Conservation (phyloP, 2,888 invertebrate genomes). For the Leptura quadrifasciata region DNA sequence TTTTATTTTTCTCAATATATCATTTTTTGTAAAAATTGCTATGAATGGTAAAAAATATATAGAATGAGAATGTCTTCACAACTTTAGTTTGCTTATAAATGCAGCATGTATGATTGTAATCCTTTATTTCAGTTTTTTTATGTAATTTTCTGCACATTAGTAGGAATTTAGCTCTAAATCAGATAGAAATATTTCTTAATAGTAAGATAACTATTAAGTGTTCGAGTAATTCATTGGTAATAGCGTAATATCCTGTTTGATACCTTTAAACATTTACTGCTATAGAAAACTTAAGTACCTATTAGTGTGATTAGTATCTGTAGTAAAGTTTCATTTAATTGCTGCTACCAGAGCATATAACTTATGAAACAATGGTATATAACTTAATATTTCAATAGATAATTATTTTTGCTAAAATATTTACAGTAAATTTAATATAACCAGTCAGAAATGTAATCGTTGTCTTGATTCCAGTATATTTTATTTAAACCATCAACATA, state of each 20-base stretch:
- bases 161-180: background rate
- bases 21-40: conserved; percentile 5
- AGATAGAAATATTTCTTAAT: background rate
- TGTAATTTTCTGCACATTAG: background rate
- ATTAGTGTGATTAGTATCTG: background rate
- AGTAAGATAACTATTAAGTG: background rate
- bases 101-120: conserved; percentile 3
- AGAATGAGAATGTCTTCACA: conserved; percentile 5
- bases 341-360: background rate
- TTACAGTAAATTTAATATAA: background rate
- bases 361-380: background rate
- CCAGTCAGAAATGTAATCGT: too few relatives aligned
- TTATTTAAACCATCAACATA: too few relatives aligned
- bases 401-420: background rate
- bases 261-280: background rate
- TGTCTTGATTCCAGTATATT: too few relatives aligned
- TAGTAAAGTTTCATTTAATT: background rate
- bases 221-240: background rate
- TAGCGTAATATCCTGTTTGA: background rate
- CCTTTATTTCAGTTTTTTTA: background rate
- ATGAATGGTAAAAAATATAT: conserved; percentile 5
- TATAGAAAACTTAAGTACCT: background rate
- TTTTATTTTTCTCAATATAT: background rate
- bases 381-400: background rate
- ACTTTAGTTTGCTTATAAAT: background rate